These are phyloP conservation scores for Pseudeuparius sepicola DNA, from an alignment of 2,888 invertebrate genomes.

Conservation along the genomic window DNA sequence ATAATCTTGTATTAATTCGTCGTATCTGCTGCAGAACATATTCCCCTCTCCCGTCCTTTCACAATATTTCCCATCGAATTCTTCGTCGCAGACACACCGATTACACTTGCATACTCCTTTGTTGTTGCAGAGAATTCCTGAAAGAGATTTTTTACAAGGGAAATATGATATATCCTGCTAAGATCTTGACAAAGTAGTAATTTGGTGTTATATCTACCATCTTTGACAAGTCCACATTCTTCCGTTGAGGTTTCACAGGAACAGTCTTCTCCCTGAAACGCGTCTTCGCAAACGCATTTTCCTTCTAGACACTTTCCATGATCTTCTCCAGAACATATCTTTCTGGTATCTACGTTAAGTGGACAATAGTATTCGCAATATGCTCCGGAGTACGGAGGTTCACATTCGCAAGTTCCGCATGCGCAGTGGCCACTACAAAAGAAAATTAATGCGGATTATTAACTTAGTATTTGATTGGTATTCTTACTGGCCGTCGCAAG, in stretches of 20 bases:
- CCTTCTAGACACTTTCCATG: slow-evolving; percentile 42
- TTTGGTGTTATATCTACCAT: no score
- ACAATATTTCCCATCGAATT: slow-evolving; percentile 43
- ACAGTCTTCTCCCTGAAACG: slow-evolving; percentile 52
- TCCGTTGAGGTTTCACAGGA: slow-evolving; percentile 42
- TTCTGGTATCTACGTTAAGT: slow-evolving; percentile 39
- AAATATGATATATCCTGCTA: no score
- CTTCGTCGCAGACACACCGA: slow-evolving; percentile 28
- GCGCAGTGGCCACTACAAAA: slow-evolving; percentile 46
- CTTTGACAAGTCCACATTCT: slow-evolving; percentile 29
- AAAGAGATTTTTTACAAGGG: no score
- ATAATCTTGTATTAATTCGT: slow-evolving; percentile 36
- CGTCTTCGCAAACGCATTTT: slow-evolving; percentile 51
- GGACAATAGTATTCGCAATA: slow-evolving; percentile 71
- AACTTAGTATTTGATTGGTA: no score
- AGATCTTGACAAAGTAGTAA: no score
- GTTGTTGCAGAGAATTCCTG: slow-evolving; percentile 50
- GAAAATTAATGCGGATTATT: no score
- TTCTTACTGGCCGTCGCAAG: slow-evolving; percentile 22
- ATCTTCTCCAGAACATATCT: slow-evolving; percentile 31
- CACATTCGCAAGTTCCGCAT: slow-evolving; percentile 48
- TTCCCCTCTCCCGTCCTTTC: slow-evolving; percentile 45
- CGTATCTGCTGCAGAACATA: slow-evolving; percentile 43
- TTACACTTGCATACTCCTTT: slow-evolving; percentile 73
- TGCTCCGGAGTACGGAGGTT: slow-evolving; percentile 39